A percentile compares a stretch with the other conserved stretches of the same genome.
phyloP scores from a whole-genome alignment of 2,888 invertebrate species.

The Ypsolopha scabrella region DNA sequence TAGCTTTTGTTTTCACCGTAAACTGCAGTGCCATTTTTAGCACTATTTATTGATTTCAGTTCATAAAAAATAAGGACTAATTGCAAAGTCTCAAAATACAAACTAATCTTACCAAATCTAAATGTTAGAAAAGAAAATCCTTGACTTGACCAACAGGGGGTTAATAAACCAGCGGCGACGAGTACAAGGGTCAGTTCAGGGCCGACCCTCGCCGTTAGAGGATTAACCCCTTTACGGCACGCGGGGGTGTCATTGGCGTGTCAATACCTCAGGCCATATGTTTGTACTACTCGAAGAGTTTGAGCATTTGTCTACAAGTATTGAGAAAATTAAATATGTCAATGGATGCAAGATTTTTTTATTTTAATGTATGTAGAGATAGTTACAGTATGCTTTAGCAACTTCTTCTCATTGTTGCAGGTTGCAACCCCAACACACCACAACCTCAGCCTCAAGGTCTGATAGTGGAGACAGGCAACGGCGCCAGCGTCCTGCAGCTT shows the following conservation, averaged over 20 bases:
- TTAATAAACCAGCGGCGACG: constrained; percentile 1
- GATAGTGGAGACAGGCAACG: constrained; percentile 74
- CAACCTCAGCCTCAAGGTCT: constrained; percentile 57
- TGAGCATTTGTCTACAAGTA: too few relatives aligned
- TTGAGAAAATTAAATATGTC: background rate
- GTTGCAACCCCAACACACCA: constrained; percentile 33
- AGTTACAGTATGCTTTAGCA: constrained; percentile 1
- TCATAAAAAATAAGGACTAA: too few relatives aligned
- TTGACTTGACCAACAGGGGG: background rate
- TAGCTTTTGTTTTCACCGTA: too few relatives aligned
- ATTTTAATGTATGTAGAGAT: background rate
- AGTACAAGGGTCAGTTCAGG: constrained; percentile 34
- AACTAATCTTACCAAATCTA: too few relatives aligned
- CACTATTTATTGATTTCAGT: too few relatives aligned
- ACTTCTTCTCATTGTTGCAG: constrained; percentile 39
- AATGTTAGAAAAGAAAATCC: background rate
- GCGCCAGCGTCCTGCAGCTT: constrained; percentile 73
- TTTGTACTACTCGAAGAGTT: background rate
- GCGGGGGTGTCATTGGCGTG: constrained; percentile 25
- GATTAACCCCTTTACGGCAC: constrained; percentile 56
- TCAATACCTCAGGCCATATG: constrained; percentile 2
- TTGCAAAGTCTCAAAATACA: too few relatives aligned
- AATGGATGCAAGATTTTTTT: constrained; percentile 22
- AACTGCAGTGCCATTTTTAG: too few relatives aligned
- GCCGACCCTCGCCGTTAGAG: constrained; percentile 47